Evolutionary conservation across 2,797 vertebrate genomes (phyloP), one percentile per base, ranked within the genome.

Genomic region (Syngnathus rostellatus): DNA sequence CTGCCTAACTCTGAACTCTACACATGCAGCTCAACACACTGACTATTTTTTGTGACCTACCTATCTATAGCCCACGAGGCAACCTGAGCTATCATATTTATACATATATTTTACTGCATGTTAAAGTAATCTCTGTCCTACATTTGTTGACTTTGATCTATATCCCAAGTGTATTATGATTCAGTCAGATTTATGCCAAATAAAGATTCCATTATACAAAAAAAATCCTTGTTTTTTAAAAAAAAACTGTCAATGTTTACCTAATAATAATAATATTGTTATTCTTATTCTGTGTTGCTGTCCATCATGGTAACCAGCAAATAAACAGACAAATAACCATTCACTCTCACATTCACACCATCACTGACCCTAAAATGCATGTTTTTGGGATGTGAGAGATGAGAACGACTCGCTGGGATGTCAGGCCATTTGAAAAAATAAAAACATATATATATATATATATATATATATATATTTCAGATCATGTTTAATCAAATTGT

Each of bases 41-140:
- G 58, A 60, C 58, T 1, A 45, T 61, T 14, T 14, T 25, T 23
- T 62, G 12, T 62, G 11, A 21, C 10, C 6, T 11, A 23, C 21
- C 16, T 45, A 23, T 43, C 40, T 21, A 12, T 60, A 60, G 58
- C 58, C 58, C 5, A 60, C 38, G 9, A 61, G 59, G 40, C 39
- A 3, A 61, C 21, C 31, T 31, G 31, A 31, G 21, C 59, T 3
- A 2, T 14, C 39, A 43, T 41, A 46, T 62, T 62, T 16, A 62
- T 62, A 23, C 41, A 10, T 16, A 46, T n/a, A 62, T 25, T 62
- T 62, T 45, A 62, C 41, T 46, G 41, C 40, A 62, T 62, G n/a
- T 10, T 45, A 48, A 48, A 48, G 16, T 48, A 62, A 62, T 45
- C 21, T 31, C 39, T 61, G 40, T 58, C 55, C 12, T 43, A 23